Evolutionary conservation across 2,888 invertebrate genomes (phyloP).

Genomic region (Ypsolopha scabrella): DNA sequence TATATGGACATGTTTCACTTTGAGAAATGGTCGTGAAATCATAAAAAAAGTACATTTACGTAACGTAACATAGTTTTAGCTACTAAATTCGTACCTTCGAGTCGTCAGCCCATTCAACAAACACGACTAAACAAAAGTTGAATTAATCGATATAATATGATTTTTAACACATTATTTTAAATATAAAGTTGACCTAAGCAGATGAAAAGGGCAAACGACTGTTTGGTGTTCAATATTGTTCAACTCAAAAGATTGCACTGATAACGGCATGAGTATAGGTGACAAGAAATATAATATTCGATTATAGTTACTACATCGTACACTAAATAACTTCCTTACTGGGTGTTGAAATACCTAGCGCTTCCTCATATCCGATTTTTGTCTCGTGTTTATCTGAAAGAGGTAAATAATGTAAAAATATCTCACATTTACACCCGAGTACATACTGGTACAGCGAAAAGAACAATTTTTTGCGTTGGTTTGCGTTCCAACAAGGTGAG

Average conservation of each 20-base stretch:
- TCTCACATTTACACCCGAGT: background rate
- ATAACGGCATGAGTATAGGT: constrained; percentile 33
- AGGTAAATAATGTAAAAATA: constrained; percentile 8
- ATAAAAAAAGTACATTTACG: background rate
- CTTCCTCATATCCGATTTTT: constrained; percentile 88
- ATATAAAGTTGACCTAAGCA: background rate
- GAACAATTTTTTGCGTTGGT: no score
- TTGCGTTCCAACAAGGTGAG: no score
- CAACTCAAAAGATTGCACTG: constrained; percentile 35
- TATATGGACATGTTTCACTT: constrained; percentile 52
- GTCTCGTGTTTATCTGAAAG: constrained; percentile 66
- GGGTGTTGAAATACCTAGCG: constrained; percentile 91
- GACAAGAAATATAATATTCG: constrained; percentile 24
- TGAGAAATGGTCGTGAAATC: constrained; percentile 36
- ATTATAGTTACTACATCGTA: constrained; percentile 13
- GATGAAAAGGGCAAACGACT: background rate
- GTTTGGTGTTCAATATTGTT: background rate
- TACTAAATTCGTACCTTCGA: background rate
- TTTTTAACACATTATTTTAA: background rate
- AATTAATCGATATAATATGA: background rate
- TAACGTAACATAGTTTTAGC: background rate
- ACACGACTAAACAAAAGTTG: no score
- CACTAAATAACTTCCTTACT: constrained; percentile 83
- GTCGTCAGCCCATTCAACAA: no score
- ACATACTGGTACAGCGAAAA: no score